Base-by-base conservation (phyloP, 2,113 vertebrate genomes). In the Bubo scandiacus region DNA sequence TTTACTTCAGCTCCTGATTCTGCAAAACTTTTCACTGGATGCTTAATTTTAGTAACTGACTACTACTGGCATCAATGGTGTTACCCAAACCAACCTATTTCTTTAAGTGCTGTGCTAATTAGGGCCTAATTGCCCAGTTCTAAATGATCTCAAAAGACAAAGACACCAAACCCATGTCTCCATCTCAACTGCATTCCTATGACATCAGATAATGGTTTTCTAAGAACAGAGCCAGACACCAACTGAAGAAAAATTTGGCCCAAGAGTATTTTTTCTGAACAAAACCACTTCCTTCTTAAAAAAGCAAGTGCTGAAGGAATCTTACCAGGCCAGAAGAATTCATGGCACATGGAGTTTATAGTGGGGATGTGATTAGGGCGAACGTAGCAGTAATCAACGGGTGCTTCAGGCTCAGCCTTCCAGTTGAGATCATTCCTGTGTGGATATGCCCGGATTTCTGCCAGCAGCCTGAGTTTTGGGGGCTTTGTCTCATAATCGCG, bases 301-400 rank as follows among this genome's bases (percentile, higher is more conserved):
- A 87, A 91, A 42, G 10, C 51, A 43, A 80, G 57, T 6, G 12
- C 54, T 18, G 27, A 83, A 75, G 32, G 72, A 88, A 82, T 88
- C 94, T 98, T 98, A 99, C 99, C 99, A 89, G 99, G 99, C 99
- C 99, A 99, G 98, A 99, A 99, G 98, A 99, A 99, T 86, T 99
- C 98, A 2, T 99, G 99, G 96, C 99, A 99, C 99, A 99, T 99
- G 36, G 99, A 99, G 96, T 99, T 99, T 97, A 99, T 99, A 0
- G 99, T 99, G 42, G 99, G 99, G 94, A 99, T 99, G 98, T 99
- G 99, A 97, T 99, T 99, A 6, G 99, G 99, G 11, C 99, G 99
- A 47, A 99, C 99, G 0, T 99, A 99, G 98, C 99, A 99, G 97
- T 99, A 99, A 98, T 99, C 99, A 12, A 99, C 97, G 68, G 99